Evolutionary conservation across 2,797 vertebrate species (phyloP).

Genomic region (Perdix hodgsoniae): DNA sequence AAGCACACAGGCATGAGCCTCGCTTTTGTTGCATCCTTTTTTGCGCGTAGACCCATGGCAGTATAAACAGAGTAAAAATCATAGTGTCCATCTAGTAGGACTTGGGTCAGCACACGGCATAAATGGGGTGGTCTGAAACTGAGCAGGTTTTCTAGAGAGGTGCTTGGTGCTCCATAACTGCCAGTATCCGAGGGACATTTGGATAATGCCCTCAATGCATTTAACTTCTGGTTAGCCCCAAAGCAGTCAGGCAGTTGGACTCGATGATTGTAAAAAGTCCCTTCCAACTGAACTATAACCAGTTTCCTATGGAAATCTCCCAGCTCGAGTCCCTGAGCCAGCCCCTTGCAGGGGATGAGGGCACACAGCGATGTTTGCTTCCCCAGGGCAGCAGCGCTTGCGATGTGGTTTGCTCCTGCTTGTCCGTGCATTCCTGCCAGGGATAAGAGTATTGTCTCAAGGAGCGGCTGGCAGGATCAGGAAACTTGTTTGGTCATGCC

Average conservation of each 20-base stretch:
- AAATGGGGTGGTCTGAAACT: neutral
- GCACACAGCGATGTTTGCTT: neutral
- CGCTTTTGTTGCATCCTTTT: neutral
- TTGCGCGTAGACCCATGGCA: fast-evolving
- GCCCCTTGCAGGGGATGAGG: fast-evolving
- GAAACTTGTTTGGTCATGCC: constrained; percentile 70
- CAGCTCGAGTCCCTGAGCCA: neutral
- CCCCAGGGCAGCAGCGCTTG: neutral
- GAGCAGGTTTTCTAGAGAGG: neutral
- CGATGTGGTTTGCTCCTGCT: constrained; percentile 18
- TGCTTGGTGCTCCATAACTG: neutral
- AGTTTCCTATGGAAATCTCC: constrained; percentile 9
- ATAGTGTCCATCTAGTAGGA: neutral
- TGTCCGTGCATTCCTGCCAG: constrained; percentile 28
- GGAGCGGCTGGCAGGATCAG: constrained; percentile 49
- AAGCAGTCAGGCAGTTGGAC: neutral
- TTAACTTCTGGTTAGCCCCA: neutral
- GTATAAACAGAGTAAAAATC: neutral
- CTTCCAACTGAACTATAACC: neutral
- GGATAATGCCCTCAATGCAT: neutral
- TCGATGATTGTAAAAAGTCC: neutral
- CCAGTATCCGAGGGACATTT: neutral
- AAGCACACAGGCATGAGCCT: neutral
- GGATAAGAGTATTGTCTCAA: constrained; percentile 73
- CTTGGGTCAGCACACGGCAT: neutral